Conservation (phyloP, 2,888 invertebrate genomes). For the Darwinula stevensoni region DNA sequence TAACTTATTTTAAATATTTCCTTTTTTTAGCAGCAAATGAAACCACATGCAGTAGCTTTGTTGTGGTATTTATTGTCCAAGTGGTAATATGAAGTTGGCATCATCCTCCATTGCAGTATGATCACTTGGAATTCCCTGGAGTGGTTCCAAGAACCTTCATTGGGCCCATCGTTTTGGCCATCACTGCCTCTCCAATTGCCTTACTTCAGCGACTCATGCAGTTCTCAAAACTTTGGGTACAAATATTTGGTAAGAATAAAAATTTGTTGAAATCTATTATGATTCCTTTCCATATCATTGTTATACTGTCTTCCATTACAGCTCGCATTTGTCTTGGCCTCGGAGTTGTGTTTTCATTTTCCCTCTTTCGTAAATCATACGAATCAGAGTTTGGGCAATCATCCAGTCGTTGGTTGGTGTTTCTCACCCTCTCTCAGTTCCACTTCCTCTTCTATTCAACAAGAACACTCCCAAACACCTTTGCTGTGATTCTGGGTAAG, state of each 20-base stretch:
- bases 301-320: too few species aligned
- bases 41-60: too few species aligned
- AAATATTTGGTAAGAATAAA: too few species aligned
- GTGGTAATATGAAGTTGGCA: too few species aligned
- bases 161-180: conserved; percentile 54
- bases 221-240: conserved; percentile 55
- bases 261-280: conserved; percentile 10
- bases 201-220: conserved; percentile 30
- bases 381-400: too few species aligned
- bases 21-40: too few species aligned
- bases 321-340: too few species aligned
- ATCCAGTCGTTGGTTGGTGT: too few species aligned
- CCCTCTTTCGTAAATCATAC: too few species aligned
- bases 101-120: conserved; percentile 67
- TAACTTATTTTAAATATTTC: neutral
- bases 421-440: conserved; percentile 70
- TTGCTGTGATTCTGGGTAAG: conserved; percentile 69
- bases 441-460: conserved; percentile 94
- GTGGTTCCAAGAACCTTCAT: conserved; percentile 91
- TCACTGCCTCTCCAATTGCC: conserved; percentile 43
- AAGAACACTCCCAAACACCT: conserved; percentile 74
- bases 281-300: too few species aligned
- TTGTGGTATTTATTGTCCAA: too few species aligned
- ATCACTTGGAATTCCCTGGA: conserved; percentile 87
- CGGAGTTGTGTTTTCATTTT: too few species aligned